A percentile compares a stretch with the other conserved stretches of the same genome.
phyloP scores from a whole-genome alignment of 2,797 vertebrate genomes.

The Sparus aurata region DNA sequence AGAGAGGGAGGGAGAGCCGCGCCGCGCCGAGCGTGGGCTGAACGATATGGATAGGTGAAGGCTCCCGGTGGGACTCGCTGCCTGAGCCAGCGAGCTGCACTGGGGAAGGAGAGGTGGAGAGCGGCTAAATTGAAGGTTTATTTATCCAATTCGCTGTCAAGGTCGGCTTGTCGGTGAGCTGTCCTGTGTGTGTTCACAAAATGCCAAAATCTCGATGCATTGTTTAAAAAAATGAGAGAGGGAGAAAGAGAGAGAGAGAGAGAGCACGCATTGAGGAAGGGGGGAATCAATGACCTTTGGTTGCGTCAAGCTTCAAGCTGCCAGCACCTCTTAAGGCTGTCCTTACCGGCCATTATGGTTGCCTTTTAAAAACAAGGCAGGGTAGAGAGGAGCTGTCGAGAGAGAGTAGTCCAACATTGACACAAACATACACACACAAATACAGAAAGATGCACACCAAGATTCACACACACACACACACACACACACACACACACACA shows the following conservation, averaged over 20 bases:
- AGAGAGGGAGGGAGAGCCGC: constrained; percentile 68
- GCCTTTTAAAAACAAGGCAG: constrained; percentile 90
- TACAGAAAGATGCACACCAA: constrained; percentile 7
- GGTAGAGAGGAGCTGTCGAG: constrained; percentile 77
- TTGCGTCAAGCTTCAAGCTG: constrained; percentile 93
- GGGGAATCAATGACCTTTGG: constrained; percentile 98
- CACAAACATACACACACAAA: constrained; percentile 60
- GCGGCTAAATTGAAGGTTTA: constrained; percentile 99
- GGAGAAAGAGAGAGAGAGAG: constrained; percentile 42
- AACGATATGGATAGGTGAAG: constrained; percentile 99
- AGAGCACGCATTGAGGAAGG: constrained; percentile 74
- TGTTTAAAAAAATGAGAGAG: constrained; percentile 87
- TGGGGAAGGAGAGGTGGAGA: constrained; percentile 82
- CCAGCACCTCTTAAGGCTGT: constrained; percentile 92
- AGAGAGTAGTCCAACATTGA: constrained; percentile 71
- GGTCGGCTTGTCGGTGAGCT: constrained; percentile 97
- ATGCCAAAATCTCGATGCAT: constrained; percentile 99
- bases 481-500: constrained; percentile 36
- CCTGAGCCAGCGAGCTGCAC: constrained; percentile 81
- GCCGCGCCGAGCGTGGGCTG: constrained; percentile 87
- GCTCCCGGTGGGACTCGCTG: constrained; percentile 94
- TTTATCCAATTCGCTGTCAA: constrained; percentile 99
- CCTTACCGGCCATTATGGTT: constrained; percentile 93
- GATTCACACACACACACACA: constrained; percentile 15
- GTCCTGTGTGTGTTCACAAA: constrained; percentile 98